Evolutionary conservation across 92 coral and sea anemone genomes (phyloP).

Genomic region (Heteractis magnifica): DNA sequence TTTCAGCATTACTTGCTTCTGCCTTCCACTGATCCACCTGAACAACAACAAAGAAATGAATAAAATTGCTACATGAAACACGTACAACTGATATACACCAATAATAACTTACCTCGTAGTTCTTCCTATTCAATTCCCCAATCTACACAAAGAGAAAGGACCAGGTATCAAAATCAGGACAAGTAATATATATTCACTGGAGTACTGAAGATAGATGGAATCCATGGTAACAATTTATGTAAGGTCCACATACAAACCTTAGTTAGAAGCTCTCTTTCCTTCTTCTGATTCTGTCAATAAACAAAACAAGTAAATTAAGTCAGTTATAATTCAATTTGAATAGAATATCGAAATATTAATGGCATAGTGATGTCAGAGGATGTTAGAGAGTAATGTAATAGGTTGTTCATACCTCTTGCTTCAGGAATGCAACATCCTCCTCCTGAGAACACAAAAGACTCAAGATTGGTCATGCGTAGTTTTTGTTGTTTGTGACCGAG

Average conservation of each 20-base stretch:
- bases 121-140: constrained; percentile 84
- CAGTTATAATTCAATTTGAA: background rate
- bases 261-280: constrained; percentile 82
- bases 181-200: background rate
- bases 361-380: background rate
- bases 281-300: constrained; percentile 87
- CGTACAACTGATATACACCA: background rate
- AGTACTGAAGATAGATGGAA: no score
- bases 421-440: constrained; percentile 84
- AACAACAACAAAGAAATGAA: constrained; percentile 1
- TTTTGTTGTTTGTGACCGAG: no score
- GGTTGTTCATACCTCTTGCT: constrained; percentile 68
- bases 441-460: constrained; percentile 47
- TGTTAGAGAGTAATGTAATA: background rate
- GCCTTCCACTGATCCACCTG: constrained; percentile 95
- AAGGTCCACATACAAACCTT: constrained; percentile 55
- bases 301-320: background rate
- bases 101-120: constrained; percentile 66
- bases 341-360: background rate
- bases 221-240: no score
- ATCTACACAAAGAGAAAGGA: constrained; percentile 41
- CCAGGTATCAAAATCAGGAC: background rate
- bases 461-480: background rate
- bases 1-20: constrained; percentile 78
- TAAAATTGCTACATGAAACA: background rate